Percentiles rank a stretch among this genome's conserved stretches.
phyloP scores from a whole-genome alignment of 2,888 invertebrate genomes.

The Melipona bicolor region DNA sequence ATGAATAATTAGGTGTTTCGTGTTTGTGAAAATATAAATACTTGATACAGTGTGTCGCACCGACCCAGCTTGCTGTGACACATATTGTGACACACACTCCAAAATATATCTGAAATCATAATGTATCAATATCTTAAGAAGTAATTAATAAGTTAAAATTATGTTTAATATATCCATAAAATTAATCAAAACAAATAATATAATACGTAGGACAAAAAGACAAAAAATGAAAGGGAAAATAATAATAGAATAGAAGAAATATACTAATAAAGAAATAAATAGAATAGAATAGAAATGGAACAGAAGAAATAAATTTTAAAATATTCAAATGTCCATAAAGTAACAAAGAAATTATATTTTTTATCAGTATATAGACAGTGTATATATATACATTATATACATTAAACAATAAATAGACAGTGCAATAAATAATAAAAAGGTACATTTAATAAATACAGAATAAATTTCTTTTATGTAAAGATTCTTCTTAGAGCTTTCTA shows the following conservation, averaged over 20 bases:
- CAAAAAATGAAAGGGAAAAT: too few relatives aligned
- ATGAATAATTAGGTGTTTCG: slow-evolving; percentile 73
- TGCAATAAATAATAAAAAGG: too few relatives aligned
- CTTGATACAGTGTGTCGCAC: slow-evolving; percentile 96
- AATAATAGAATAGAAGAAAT: too few relatives aligned
- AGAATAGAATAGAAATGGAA: background rate
- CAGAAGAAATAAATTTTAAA: background rate
- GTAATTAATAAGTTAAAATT: background rate
- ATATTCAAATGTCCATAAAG: background rate
- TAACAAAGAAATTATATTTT: background rate
- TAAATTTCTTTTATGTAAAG: background rate
- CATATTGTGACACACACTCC: slow-evolving; percentile 94
- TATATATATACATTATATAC: too few relatives aligned
- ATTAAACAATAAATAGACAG: too few relatives aligned
- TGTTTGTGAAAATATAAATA: slow-evolving; percentile 90
- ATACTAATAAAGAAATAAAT: too few relatives aligned
- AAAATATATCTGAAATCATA: slow-evolving; percentile 90
- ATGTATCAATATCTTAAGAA: background rate
- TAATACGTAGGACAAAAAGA: too few relatives aligned
- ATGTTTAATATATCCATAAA: background rate
- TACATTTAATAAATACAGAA: background rate
- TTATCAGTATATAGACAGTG: too few relatives aligned
- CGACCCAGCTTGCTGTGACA: slow-evolving; percentile 96
- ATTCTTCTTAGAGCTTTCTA: background rate
- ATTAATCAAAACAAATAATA: background rate